Base-by-base conservation (phyloP, 2,888 invertebrate genomes). In the Xestia rhomboidea region DNA sequence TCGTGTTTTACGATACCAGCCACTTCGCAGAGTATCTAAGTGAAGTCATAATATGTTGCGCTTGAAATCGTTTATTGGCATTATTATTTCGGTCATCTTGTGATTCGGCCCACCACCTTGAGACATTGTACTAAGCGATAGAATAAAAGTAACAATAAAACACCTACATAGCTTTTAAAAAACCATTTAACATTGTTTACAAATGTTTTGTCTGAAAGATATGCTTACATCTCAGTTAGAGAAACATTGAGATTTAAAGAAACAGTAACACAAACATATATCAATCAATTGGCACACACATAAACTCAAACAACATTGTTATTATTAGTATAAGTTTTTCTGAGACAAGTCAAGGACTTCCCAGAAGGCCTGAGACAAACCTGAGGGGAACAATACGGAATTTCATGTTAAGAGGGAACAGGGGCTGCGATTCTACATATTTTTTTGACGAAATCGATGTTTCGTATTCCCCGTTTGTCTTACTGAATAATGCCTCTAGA, bases 141-240 rank as follows among this genome's bases (percentile, higher is more conserved):
- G 11, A 67, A 66, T 10, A 38, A 11, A 21, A n/a, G 1, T 49
- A 6, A n/a, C 15, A 51, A 63, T 13, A 46, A 38, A 51, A 57
- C 44, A 46, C 30, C 24, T 11, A 54, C 30, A 49, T 0, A 24
- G 15, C 46, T 79, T 68, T 82, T 49, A 79, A 21, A 0, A 68
- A 34, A 63, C 15, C 82, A 68, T 38, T 79, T 13, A 27, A 24
- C 7, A 63, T 8, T 49, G 38, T 79, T 34, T 49, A 34, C 34
- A 49, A 82, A 68, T 41, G 54, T 76, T 77, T 68, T 63, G 34
- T 44, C 54, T 82, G 24, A 27, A 62, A 82, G 10, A 44, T 44
- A 49, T 54, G 67, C 38, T 46, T 82, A 46, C 63, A 64, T 63
- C 67, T 54, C 4, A 46, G 67, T 75, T 30, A 7, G 3, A 62